These are phyloP conservation scores for Cheilosia urbana DNA, from an alignment of 2,888 invertebrate species.

Conservation along the genomic window DNA sequence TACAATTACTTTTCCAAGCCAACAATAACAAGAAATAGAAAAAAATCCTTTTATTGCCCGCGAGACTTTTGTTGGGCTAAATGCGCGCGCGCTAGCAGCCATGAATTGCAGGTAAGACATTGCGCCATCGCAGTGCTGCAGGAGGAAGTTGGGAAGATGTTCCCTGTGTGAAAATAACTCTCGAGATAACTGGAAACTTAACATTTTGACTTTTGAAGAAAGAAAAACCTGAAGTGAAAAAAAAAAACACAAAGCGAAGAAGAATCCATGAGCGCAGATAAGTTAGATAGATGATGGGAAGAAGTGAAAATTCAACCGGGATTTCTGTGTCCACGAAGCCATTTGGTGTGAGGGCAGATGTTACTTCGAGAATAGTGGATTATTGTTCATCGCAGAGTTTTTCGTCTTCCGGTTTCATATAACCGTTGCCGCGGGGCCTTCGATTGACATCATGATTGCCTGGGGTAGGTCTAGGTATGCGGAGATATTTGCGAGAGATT, in stretches of 20 bases:
- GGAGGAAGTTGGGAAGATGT: slow-evolving; percentile 68
- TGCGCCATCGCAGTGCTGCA: not conserved
- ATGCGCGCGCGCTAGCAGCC: slow-evolving; percentile 24
- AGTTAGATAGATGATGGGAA: slow-evolving; percentile 70
- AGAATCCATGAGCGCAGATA: slow-evolving; percentile 48
- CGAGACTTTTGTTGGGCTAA: slow-evolving; percentile 55
- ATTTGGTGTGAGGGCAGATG: slow-evolving; percentile 26
- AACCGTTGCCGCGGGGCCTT: slow-evolving; percentile 39
- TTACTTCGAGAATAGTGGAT: slow-evolving; percentile 42
- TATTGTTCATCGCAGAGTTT: slow-evolving; percentile 52
- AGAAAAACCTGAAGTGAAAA: slow-evolving; percentile 11
- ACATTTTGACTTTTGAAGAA: slow-evolving; percentile 67
- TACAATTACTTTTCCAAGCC: slow-evolving; percentile 73
- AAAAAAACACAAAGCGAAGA: not conserved
- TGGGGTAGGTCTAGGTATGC: not conserved
- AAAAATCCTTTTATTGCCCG: slow-evolving; percentile 68
- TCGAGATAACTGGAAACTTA: slow-evolving; percentile 71
- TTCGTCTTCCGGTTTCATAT: slow-evolving; percentile 38
- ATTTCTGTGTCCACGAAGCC: slow-evolving; percentile 18
- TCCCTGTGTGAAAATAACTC: slow-evolving; percentile 70
- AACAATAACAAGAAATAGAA: slow-evolving; percentile 56
- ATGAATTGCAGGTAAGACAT: slow-evolving; percentile 42
- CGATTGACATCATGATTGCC: slow-evolving; percentile 42
- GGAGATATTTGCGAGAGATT: not conserved
- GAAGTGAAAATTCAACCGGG: slow-evolving; percentile 63